These are phyloP conservation scores for Halictus rubicundus DNA, from an alignment of 1,140 invertebrate genomes.

Conservation along the genomic window DNA sequence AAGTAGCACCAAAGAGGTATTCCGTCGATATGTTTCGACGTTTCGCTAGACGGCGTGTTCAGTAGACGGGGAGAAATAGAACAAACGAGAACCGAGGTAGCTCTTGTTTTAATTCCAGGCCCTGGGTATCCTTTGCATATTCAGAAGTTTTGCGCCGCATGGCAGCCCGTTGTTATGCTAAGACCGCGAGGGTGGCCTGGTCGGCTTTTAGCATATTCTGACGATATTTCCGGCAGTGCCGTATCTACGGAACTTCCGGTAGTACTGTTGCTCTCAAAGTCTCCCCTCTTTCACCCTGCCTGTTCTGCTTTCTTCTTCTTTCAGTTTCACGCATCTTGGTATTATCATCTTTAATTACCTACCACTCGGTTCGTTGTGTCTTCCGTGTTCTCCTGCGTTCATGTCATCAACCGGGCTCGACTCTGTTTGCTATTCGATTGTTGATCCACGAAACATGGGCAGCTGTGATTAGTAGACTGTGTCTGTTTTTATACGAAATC, in stretches of 20 bases:
- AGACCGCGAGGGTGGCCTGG: conserved; percentile 61
- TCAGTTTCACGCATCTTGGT: conserved; percentile 50
- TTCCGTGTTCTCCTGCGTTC: too few species aligned
- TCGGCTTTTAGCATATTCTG: conserved; percentile 72
- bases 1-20: conserved; percentile 24
- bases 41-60: neutral
- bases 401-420: too few species aligned
- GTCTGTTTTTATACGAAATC: too few species aligned
- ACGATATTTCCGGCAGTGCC: conserved; percentile 66
- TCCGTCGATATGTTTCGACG: conserved; percentile 43
- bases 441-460: too few species aligned
- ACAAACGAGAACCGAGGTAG: conserved; percentile 38
- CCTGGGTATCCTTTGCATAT: conserved; percentile 64
- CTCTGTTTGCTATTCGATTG: too few species aligned
- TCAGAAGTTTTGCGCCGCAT: conserved; percentile 71
- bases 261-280: conserved; percentile 17
- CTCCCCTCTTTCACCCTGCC: neutral
- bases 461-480: too few species aligned
- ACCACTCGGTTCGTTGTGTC: conserved; percentile 47
- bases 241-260: conserved; percentile 44
- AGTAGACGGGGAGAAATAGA: neutral
- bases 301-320: conserved; percentile 4
- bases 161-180: conserved; percentile 72
- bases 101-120: conserved; percentile 58
- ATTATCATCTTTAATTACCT: conserved; percentile 62